phyloP scores from a whole-genome alignment of 2,113 vertebrate genomes.

The Heterotis niloticus region DNA sequence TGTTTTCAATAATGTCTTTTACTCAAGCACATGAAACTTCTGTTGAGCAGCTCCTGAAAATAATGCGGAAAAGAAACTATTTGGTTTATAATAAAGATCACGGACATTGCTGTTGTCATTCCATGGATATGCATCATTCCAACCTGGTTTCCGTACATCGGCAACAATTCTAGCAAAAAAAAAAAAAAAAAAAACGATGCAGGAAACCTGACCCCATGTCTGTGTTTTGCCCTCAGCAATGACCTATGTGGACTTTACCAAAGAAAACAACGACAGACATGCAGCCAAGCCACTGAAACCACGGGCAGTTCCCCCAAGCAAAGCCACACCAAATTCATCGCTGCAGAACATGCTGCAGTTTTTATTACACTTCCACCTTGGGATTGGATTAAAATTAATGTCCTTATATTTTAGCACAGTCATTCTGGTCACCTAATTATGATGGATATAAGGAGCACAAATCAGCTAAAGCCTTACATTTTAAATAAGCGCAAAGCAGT shows the following conservation, averaged over 20 bases:
- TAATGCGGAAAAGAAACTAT: background rate
- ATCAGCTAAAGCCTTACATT: background rate
- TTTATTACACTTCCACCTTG: constrained; percentile 11
- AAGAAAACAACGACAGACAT: constrained; percentile 22
- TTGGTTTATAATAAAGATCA: background rate
- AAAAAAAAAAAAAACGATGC: constrained; percentile 9
- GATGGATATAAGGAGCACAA: background rate
- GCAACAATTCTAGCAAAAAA: background rate
- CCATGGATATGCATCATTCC: background rate
- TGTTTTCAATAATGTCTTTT: too few species aligned
- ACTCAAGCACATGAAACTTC: too few species aligned
- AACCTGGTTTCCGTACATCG: background rate
- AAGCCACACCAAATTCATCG: background rate
- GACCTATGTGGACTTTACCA: constrained; percentile 10
- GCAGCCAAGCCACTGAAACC: constrained; percentile 10
- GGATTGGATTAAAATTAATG: constrained; percentile 14
- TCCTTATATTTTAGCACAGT: background rate
- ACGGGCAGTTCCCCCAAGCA: background rate
- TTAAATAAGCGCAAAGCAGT: background rate
- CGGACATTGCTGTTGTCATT: background rate
- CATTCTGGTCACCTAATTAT: constrained; percentile 1
- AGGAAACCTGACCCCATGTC: constrained; percentile 22
- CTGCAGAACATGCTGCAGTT: background rate
- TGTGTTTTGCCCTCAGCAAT: constrained; percentile 23
- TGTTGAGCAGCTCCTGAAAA: too few species aligned